Conservation (phyloP, 2,113 vertebrate genomes). For the Corythoichthys intestinalis region DNA sequence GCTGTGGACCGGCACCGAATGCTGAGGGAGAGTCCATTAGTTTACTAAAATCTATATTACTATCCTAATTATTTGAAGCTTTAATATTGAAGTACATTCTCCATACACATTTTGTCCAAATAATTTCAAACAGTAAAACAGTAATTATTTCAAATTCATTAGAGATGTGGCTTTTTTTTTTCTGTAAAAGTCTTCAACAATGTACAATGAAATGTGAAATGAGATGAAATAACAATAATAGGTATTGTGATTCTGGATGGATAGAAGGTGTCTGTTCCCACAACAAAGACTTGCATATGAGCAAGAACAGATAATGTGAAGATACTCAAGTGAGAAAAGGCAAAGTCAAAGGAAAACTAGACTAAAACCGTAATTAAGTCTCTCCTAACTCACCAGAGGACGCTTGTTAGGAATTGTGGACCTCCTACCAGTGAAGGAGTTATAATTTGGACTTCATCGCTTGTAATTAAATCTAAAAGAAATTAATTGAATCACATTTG, state of each 20-base stretch:
- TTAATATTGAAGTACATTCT: no score
- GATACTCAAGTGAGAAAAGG: neutral
- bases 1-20: neutral
- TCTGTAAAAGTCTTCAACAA: no score
- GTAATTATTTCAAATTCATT: no score
- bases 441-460: constrained; percentile 72
- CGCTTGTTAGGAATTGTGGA: constrained; percentile 69
- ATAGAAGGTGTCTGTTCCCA: neutral
- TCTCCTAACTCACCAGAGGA: constrained; percentile 67
- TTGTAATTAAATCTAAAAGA: constrained; percentile 79
- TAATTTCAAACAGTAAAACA: no score
- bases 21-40: neutral
- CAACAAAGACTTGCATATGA: neutral
- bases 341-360: neutral
- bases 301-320: neutral
- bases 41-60: no score
- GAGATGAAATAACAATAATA: no score
- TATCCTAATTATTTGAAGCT: no score
- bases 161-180: no score
- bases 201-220: no score
- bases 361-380: constrained; percentile 74
- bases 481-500: constrained; percentile 79
- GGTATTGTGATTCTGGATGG: neutral
- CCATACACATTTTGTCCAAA: no score
- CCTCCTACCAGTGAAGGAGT: constrained; percentile 69